phyloP scores from a whole-genome alignment of 2,797 vertebrate species.

The Rhynchotus rufescens region DNA sequence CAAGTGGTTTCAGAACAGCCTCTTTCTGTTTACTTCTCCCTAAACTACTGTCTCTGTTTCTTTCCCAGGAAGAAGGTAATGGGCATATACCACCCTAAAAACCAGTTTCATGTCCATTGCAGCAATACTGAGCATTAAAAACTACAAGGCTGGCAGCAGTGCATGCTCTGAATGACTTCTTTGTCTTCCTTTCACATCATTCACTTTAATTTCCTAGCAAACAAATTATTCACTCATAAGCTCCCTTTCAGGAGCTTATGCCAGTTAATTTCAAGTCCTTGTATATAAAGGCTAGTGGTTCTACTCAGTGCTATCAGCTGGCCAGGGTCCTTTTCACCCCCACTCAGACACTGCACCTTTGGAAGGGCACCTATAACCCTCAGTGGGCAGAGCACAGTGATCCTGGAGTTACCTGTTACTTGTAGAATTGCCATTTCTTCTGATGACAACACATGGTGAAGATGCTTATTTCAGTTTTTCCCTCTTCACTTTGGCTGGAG shows the following conservation, averaged over 20 bases:
- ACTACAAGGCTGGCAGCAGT: neutral
- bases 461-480: neutral
- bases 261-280: neutral
- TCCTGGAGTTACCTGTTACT: neutral
- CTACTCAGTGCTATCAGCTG: neutral
- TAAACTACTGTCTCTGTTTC: neutral
- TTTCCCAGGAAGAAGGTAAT: neutral
- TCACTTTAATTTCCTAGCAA: neutral
- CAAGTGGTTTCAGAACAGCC: neutral
- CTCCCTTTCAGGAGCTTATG: neutral
- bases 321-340: neutral
- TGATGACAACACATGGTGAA: neutral
- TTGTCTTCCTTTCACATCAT: neutral
- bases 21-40: neutral
- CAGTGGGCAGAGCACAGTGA: accelerated
- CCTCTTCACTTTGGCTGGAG: neutral
- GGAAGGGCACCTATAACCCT: neutral
- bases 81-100: neutral
- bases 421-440: neutral
- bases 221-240: neutral
- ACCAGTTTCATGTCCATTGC: neutral
- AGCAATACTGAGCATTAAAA: neutral
- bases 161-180: neutral
- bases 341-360: neutral
- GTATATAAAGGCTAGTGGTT: neutral